Percentiles rank a stretch among this genome's conserved stretches.
Conservation (phyloP, 2,113 vertebrate genomes). For the Mormoops blainvillei region DNA sequence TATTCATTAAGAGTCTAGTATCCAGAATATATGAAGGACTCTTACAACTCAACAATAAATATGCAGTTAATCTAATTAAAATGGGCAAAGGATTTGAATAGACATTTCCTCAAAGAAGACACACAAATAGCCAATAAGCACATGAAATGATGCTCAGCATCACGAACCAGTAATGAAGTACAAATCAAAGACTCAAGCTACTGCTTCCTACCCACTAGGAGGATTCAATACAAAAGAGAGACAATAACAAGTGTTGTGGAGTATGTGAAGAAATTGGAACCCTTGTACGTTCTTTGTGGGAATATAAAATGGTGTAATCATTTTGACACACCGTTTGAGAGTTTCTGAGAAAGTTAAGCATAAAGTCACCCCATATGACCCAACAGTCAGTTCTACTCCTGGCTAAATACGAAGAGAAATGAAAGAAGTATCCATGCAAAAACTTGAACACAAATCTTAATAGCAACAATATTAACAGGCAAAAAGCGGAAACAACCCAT, state of each 20-base stretch:
- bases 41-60: no score
- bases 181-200: neutral
- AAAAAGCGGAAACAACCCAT: neutral
- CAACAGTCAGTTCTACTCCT: neutral
- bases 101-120: no score
- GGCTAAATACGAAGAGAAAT: neutral
- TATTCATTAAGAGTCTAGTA: no score
- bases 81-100: no score
- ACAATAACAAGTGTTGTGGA: neutral
- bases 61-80: no score
- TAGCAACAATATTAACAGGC: neutral
- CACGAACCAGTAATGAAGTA: neutral
- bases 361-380: neutral
- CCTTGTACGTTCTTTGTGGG: neutral
- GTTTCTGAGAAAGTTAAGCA: neutral
- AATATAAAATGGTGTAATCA: neutral
- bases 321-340: neutral
- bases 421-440: neutral
- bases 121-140: neutral
- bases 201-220: neutral
- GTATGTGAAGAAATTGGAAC: neutral
- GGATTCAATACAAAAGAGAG: neutral
- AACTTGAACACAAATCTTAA: neutral
- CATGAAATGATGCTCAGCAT: neutral
- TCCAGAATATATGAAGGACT: no score